phyloP scores from a whole-genome alignment of 1,140 invertebrate genomes.

The Coenobita brevimanus region DNA sequence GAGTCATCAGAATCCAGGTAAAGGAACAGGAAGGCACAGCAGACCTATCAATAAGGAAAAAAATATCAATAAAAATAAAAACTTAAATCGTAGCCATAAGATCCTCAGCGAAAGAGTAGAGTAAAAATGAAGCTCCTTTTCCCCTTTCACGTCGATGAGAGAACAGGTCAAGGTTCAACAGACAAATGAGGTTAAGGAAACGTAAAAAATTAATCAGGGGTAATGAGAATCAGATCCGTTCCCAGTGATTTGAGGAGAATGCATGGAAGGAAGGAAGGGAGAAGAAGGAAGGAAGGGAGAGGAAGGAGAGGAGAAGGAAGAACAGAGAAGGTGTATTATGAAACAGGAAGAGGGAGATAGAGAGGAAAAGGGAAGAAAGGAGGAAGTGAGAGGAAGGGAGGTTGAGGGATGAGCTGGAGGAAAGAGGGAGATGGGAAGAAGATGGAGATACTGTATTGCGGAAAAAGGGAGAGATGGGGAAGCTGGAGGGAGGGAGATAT shows the following conservation, averaged over 20 bases:
- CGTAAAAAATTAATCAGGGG: slow-evolving; percentile 14
- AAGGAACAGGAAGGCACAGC: too few species aligned
- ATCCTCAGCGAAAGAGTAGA: too few species aligned
- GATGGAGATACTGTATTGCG: not conserved
- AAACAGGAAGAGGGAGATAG: not conserved
- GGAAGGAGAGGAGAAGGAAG: not conserved
- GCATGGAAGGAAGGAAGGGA: not conserved
- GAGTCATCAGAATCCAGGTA: too few species aligned
- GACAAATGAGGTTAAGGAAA: slow-evolving; percentile 15
- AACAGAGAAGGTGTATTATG: not conserved
- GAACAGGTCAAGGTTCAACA: slow-evolving; percentile 4
- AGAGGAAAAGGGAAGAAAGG: not conserved
- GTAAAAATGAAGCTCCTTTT: too few species aligned
- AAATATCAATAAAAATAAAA: too few species aligned
- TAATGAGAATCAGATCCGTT: slow-evolving; percentile 15
- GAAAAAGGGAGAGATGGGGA: not conserved
- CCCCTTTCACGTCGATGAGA: too few species aligned
- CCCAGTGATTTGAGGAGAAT: too few species aligned
- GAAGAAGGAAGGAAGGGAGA: not conserved
- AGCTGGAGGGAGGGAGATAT: not conserved
- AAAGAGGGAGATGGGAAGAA: not conserved
- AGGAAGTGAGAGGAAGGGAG: not conserved
- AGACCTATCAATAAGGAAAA: too few species aligned
- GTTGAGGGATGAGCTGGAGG: too few species aligned
- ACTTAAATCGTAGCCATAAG: too few species aligned